Evolutionary conservation across 2,113 vertebrate genomes (phyloP), one percentile per base, ranked within the genome.

Genomic region (Zosterops borbonicus): DNA sequence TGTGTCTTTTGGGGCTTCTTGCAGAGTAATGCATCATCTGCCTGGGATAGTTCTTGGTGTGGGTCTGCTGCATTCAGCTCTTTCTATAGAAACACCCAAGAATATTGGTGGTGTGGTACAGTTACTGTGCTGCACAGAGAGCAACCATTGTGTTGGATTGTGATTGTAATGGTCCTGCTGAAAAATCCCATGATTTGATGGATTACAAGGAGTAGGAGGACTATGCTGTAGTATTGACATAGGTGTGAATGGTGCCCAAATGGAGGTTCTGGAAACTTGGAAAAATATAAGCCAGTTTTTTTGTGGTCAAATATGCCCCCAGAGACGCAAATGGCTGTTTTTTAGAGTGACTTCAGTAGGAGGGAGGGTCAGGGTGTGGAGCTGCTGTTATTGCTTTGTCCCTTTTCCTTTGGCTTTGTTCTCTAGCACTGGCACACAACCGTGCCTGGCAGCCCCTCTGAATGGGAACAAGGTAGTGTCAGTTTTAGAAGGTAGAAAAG

Each of bases 1-100:
- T 95, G 70, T 94, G 89, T 93, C 92, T 96, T 91, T 83, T 88
- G 82, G 81, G 96, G 81, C 22, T 91, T 91, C 70, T 87, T 92
- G 37, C 55, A 31, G 21, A 53, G 53, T 87, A 81, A 87, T 62
- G 70, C 49, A 82, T 94, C 94, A 93, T 91, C 70, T 88, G 74
- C 52, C 59, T 83, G n/a, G 39, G 28, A 28, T 55, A 76, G 31
- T 70, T 79, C 74, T 80, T 1, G 0, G 15, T 28, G 64, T 31
- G 42, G 39, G 86, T 55, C n/a, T 86, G 52, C 88, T 83, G n/a
- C 74, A 42, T 76, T 78, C 55, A 69, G 74, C 42, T 74, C 50
- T 83, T 83, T 82, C 46, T 33, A 5, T 9, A 90, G 82, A 85
- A 73, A 58, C n/a, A 29, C 29, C 42, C 33, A 83, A 33, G 62